Base-by-base conservation (phyloP, 2,113 vertebrate species). In the Xiphophorus couchianus region DNA sequence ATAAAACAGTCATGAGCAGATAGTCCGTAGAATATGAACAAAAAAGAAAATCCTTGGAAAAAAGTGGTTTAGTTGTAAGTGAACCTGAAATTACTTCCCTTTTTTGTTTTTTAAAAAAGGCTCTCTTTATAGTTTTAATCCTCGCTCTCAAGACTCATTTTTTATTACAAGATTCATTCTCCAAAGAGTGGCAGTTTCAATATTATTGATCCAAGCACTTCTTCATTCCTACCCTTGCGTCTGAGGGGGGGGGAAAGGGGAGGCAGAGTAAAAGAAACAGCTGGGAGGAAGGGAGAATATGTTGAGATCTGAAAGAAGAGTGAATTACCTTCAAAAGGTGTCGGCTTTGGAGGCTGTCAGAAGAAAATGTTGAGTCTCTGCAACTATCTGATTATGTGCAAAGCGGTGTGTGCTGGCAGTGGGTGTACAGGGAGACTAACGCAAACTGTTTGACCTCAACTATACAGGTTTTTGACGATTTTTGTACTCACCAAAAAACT, bases 401-500 rank as follows among this genome's bases (percentile, higher is more conserved):
- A 29, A 33, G 62, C 30, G 3, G 62, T 42, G 12, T 27, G n/a
- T n/a, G 12, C 37, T 67, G 65, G 35, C 30, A 58, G 28, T 13
- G 2, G 22, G 12, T 30, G n/a, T 25, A 33, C 19, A 69, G 88
- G 96, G 96, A 67, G 92, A 96, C 87, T 96, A 95, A 81, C 96
- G 94, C 85, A 96, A 92, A 66, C 90, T 93, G 12, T 94, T 93
- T 3, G 95, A 96, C 95, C 96, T 96, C 89, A 58, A 96, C 93
- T 42, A 94, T 95, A 28, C 62, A 95, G 91, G 7, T 96, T 95
- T 84, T 94, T 96, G 76, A 96, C 95, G 14, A 95, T 94, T 71
- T 92, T 95, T 92, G 95, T 89, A 96, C 94, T 74, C 27, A 42
- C 51, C 51, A n/a, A n/a, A 58, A n/a, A 29, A 96, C 96, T 83